phyloP scores from a whole-genome alignment of 1,140 invertebrate genomes.

The Drosophila rufa region DNA sequence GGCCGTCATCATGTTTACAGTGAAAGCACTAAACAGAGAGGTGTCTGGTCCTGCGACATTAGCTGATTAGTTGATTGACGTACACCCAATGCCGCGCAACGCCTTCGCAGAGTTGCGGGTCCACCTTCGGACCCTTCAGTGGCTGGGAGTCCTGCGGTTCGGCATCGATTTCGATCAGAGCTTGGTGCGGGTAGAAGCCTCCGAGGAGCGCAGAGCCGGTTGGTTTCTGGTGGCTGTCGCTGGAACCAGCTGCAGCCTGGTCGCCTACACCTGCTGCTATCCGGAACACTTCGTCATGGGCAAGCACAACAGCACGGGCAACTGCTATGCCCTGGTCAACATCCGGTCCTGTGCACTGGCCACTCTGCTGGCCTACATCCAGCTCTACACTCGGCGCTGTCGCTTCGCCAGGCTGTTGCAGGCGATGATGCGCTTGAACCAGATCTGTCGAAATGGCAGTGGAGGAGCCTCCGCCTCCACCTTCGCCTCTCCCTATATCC shows the following conservation, averaged over 20 bases:
- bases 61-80: conserved; percentile 27
- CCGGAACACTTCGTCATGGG: conserved; percentile 18
- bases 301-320: conserved; percentile 30
- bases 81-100: conserved; percentile 15
- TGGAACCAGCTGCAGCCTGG: not conserved
- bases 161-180: conserved; percentile 17
- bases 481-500: not conserved
- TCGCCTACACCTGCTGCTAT: not conserved
- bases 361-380: conserved; percentile 13
- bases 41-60: not conserved
- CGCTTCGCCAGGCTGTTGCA: conserved; percentile 20
- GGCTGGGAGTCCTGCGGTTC: conserved; percentile 21
- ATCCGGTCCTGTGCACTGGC: conserved; percentile 6
- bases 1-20: not conserved
- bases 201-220: conserved; percentile 1
- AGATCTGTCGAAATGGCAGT: no score
- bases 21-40: not conserved
- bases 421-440: conserved; percentile 9
- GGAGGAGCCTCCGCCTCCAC: no score
- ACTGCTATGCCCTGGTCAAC: conserved; percentile 28
- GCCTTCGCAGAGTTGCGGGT: conserved; percentile 25
- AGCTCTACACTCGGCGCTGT: conserved; percentile 19
- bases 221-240: not conserved
- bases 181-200: not conserved
- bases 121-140: conserved; percentile 14